Evolutionary conservation across 2,888 invertebrate species (phyloP).

Genomic region (Troilus luridus): DNA sequence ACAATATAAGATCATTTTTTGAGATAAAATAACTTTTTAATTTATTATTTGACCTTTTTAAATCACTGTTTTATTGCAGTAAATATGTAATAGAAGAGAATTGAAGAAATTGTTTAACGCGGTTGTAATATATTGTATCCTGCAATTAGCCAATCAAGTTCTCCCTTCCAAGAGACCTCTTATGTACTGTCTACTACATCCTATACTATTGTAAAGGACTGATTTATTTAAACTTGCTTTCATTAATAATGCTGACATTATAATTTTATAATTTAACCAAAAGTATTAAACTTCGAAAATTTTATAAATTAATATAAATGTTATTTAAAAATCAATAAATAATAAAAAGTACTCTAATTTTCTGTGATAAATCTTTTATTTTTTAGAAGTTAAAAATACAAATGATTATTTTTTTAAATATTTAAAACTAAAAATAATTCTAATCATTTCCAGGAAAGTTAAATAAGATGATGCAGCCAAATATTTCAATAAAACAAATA

Average conservation of each 20-base stretch:
- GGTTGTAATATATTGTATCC: conserved; percentile 63
- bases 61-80: conserved; percentile 32
- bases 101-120: conserved; percentile 63
- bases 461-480: not conserved
- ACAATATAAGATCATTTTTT: conserved; percentile 2
- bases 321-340: not conserved
- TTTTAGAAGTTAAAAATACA: not conserved
- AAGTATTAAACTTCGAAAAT: not conserved
- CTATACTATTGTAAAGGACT: not conserved
- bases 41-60: conserved; percentile 22
- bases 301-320: not conserved
- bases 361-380: not conserved
- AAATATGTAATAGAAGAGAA: conserved; percentile 57
- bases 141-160: conserved; percentile 64
- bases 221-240: not conserved
- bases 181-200: conserved; percentile 17
- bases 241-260: not conserved
- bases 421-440: not conserved
- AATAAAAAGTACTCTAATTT: not conserved
- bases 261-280: not conserved
- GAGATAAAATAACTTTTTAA: not conserved
- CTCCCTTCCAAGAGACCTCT: conserved; percentile 56
- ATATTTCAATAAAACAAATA: not conserved
- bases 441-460: not conserved
- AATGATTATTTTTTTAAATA: not conserved